phyloP scores from a whole-genome alignment of 2,888 invertebrate species.

The Leuctra nigra region DNA sequence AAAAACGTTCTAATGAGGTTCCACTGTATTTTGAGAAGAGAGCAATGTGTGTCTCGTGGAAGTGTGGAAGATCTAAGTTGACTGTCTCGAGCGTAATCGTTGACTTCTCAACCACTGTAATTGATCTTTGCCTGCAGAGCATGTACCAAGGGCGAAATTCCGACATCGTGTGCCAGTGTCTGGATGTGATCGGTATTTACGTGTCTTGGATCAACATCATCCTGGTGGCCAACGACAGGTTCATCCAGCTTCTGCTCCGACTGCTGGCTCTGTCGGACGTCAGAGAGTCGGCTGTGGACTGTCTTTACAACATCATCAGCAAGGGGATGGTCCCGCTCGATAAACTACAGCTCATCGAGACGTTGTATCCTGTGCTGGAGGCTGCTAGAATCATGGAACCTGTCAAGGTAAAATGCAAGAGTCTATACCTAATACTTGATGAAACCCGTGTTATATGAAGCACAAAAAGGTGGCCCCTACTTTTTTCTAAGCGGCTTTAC shows the following conservation, averaged over 20 bases:
- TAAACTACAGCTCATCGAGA: slow-evolving; percentile 46
- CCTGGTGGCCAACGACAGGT: slow-evolving; percentile 48
- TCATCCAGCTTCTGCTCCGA: slow-evolving; percentile 44
- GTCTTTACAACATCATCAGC: slow-evolving; percentile 45
- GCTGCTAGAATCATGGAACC: slow-evolving; percentile 39
- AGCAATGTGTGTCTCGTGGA: too few species aligned
- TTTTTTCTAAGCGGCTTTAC: too few species aligned
- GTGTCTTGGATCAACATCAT: slow-evolving; percentile 52
- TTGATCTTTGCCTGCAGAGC: not conserved
- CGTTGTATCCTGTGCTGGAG: slow-evolving; percentile 41
- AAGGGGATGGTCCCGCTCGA: slow-evolving; percentile 52
- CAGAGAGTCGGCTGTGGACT: slow-evolving; percentile 46
- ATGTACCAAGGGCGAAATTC: slow-evolving; percentile 27
- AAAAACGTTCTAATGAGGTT: too few species aligned
- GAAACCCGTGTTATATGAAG: too few species aligned
- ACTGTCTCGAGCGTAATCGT: too few species aligned
- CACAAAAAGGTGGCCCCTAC: too few species aligned
- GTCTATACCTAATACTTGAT: too few species aligned
- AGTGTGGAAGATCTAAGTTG: too few species aligned
- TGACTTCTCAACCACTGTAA: too few species aligned
- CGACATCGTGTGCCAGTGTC: slow-evolving; percentile 39
- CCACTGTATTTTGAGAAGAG: too few species aligned
- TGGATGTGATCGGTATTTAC: slow-evolving; percentile 47
- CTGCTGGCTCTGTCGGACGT: slow-evolving; percentile 37
- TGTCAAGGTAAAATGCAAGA: slow-evolving; percentile 38